These are phyloP conservation scores for Corythucha ciliata DNA, from an alignment of 2,888 invertebrate species.

Conservation along the genomic window DNA sequence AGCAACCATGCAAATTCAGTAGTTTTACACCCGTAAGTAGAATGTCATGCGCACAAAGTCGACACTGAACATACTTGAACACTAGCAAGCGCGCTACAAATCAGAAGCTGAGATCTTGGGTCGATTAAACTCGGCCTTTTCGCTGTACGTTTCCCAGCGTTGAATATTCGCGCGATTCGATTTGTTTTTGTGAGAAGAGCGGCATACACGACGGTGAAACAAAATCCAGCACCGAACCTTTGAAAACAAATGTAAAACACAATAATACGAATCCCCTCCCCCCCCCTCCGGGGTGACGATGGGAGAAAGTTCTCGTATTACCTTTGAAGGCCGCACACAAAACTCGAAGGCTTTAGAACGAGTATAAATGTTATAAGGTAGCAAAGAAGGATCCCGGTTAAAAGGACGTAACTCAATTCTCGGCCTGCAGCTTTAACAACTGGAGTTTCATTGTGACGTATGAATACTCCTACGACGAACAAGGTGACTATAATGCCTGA, in stretches of 20 bases:
- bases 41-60: neutral
- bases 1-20: neutral
- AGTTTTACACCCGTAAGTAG: neutral
- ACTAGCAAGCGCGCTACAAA: conserved; percentile 76
- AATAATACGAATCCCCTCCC: no score
- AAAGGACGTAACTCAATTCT: conserved; percentile 80
- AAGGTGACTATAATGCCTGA: conserved; percentile 68
- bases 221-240: conserved; percentile 81
- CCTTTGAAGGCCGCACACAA: conserved; percentile 85
- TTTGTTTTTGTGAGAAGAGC: conserved; percentile 96
- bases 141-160: conserved; percentile 89
- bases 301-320: no score
- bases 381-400: conserved; percentile 82
- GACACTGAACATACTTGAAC: conserved; percentile 59
- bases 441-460: conserved; percentile 83
- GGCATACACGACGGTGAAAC: conserved; percentile 95
- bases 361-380: conserved; percentile 88
- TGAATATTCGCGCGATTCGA: conserved; percentile 90
- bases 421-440: conserved; percentile 91
- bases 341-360: conserved; percentile 74
- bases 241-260: neutral
- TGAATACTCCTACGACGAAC: conserved; percentile 67
- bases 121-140: conserved; percentile 90
- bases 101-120: conserved; percentile 78
- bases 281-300: no score